Evolutionary conservation across 1,140 invertebrate species (phyloP), one percentile per base, ranked within the genome.

Genomic region (Drosophila cardini): DNA sequence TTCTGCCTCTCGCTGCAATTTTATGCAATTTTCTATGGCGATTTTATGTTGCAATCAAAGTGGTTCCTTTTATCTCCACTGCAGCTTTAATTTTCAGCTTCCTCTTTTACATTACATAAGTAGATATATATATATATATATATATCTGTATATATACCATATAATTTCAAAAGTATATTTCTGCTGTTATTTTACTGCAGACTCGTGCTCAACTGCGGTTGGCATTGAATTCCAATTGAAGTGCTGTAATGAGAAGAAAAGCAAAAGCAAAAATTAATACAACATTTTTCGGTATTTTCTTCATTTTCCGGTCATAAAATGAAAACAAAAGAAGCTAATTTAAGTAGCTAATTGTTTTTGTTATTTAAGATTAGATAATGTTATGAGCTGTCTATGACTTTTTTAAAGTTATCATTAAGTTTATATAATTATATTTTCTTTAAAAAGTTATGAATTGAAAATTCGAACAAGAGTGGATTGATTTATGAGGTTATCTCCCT

Each of bases 1-100:
- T 42, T 53, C 21, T 46, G 9, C 15, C 18, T 34, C 36, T 64
- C 56, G 42, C 45, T 72, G 83, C 78, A 76, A 76, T 83, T 86
- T 64, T 57, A 76, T 73, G 76, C 72, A 82, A 82, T 76, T 74
- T 79, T 87, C 69, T 82, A 69, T 55, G 62, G 55, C 71, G 72
- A 76, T 81, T 78, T 67, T 67, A 34, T 63, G 65, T 64, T 60
- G 69, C 67, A 65, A 57, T 78, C 71, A 74, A 70, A 69, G 57
- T 69, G 50, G 52, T 60, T 61, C 45, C 62, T 46, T 71, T 71
- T 75, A 65, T 72, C 58, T 34, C 45, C 53, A 45, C 21, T 42
- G 30, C 36, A 55, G 50, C 45, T 45, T 69, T 69, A 68, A 50
- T 65, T 82, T 72, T 69, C 56, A 34, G 32, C 30, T 63, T 64